A percentile compares a stretch with the other conserved stretches of the same genome.
phyloP scores from a whole-genome alignment of 2,797 vertebrate genomes.

The Lindbergichthys nudifrons region DNA sequence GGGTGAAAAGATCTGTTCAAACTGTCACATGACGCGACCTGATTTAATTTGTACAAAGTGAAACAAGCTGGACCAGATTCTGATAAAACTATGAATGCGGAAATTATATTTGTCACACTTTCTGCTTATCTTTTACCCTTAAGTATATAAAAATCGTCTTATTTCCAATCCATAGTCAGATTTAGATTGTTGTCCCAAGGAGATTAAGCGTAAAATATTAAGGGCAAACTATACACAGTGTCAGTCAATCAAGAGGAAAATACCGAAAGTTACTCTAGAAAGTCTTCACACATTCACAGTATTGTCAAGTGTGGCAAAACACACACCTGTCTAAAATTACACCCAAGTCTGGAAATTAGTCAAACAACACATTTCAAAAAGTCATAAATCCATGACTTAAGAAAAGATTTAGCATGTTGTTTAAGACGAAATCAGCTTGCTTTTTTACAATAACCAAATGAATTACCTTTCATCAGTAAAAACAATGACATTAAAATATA shows the following conservation, averaged over 20 bases:
- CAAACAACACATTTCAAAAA: conserved; percentile 4
- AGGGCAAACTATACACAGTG: conserved; percentile 23
- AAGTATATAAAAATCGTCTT: conserved; percentile 16
- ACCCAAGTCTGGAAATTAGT: conserved; percentile 37
- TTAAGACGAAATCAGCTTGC: conserved; percentile 41
- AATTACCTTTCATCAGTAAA: conserved; percentile 37
- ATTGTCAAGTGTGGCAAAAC: conserved; percentile 24
- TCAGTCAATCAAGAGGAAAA: conserved; percentile 5
- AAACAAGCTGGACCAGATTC: conserved; percentile 18
- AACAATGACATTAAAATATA: conserved; percentile 41
- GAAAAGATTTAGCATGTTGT: conserved; percentile 24
- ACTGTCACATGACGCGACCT: conserved; percentile 17
- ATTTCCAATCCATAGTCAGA: conserved; percentile 30
- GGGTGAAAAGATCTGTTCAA: background rate
- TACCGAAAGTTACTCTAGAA: conserved; percentile 12
- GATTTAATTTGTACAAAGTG: conserved; percentile 17
- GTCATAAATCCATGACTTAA: conserved; percentile 17
- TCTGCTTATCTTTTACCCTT: conserved; percentile 4
- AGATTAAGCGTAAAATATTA: background rate
- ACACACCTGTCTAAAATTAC: background rate
- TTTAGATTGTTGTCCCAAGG: background rate
- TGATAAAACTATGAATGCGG: conserved; percentile 5
- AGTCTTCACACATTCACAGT: conserved; percentile 26
- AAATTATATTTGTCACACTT: conserved; percentile 6
- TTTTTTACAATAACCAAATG: conserved; percentile 47